These are phyloP conservation scores for Heterodera filipjevi DNA, from an alignment of 2,888 invertebrate genomes.

Conservation along the genomic window DNA sequence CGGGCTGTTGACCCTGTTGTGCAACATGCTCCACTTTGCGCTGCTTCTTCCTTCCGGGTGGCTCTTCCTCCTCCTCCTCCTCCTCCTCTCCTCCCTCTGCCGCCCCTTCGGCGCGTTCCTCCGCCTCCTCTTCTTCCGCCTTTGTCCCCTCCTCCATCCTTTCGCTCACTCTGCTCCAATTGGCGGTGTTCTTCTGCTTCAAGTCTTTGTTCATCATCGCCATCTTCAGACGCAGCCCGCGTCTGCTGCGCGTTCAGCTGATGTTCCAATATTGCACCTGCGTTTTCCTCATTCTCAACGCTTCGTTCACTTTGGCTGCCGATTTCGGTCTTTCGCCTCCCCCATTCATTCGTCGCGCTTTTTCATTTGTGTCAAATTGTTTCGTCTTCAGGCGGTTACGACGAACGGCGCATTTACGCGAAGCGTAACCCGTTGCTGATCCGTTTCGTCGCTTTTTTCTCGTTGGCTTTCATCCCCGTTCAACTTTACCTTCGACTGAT, in stretches of 20 bases:
- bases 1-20: conserved; percentile 54
- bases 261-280: conserved; percentile 64
- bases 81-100: conserved; percentile 6
- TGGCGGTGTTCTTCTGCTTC: conserved; percentile 60
- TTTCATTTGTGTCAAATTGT: too few relatives aligned
- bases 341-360: too few relatives aligned
- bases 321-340: conserved; percentile 52
- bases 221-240: conserved; percentile 54
- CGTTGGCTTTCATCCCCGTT: conserved; percentile 60
- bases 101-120: neutral
- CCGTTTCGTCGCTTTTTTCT: conserved; percentile 60
- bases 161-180: conserved; percentile 55
- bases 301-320: conserved; percentile 62
- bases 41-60: conserved; percentile 49
- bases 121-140: neutral
- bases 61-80: neutral
- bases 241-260: conserved; percentile 58
- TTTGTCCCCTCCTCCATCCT: conserved; percentile 53
- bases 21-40: conserved; percentile 58
- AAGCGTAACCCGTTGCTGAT: conserved; percentile 58
- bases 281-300: conserved; percentile 62
- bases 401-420: conserved; percentile 54
- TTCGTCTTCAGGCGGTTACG: conserved; percentile 49
- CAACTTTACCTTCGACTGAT: conserved; percentile 61
- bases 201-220: conserved; percentile 62